Conservation (phyloP, 92 coral and sea anemone genomes). For the Porites evermanni region DNA sequence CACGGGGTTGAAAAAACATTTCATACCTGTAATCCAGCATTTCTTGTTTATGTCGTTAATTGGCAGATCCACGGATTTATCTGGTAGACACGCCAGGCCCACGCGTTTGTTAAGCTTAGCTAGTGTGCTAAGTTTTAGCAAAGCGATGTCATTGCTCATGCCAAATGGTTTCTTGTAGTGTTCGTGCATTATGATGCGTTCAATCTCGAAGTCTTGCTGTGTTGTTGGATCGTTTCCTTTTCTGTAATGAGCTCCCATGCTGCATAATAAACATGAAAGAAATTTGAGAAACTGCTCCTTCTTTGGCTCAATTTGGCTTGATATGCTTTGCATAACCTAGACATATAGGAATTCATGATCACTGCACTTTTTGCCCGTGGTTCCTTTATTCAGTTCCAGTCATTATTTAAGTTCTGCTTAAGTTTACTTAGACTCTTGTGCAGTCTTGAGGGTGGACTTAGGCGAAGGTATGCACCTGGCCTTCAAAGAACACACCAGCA, state of each 20-base stretch:
- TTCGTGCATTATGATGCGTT: constrained; percentile 37
- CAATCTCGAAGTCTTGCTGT: constrained; percentile 58
- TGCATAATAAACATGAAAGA: background rate
- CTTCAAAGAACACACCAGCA: too few species aligned
- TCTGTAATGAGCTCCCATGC: constrained; percentile 63
- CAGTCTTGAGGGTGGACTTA: too few species aligned
- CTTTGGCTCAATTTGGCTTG: too few species aligned
- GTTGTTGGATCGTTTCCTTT: constrained; percentile 20
- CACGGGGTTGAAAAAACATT: too few species aligned
- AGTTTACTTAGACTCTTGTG: too few species aligned
- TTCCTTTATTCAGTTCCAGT: too few species aligned
- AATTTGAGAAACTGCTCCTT: background rate
- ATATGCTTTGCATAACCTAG: too few species aligned
- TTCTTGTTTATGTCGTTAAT: constrained; percentile 44
- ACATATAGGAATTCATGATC: too few species aligned
- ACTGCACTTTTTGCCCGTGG: too few species aligned
- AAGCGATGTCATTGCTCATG: constrained; percentile 61
- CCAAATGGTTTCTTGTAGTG: constrained; percentile 62
- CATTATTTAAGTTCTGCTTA: too few species aligned
- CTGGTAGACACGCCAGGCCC: constrained; percentile 56
- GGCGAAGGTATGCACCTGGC: too few species aligned
- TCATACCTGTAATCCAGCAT: constrained; percentile 64
- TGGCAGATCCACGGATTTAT: constrained; percentile 23
- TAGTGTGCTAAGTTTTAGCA: constrained; percentile 49
- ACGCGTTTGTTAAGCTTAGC: constrained; percentile 52